Evolutionary conservation across 2,797 vertebrate species (phyloP), one percentile per base, ranked within the genome.

Genomic region (Chaunax sp.): DNA sequence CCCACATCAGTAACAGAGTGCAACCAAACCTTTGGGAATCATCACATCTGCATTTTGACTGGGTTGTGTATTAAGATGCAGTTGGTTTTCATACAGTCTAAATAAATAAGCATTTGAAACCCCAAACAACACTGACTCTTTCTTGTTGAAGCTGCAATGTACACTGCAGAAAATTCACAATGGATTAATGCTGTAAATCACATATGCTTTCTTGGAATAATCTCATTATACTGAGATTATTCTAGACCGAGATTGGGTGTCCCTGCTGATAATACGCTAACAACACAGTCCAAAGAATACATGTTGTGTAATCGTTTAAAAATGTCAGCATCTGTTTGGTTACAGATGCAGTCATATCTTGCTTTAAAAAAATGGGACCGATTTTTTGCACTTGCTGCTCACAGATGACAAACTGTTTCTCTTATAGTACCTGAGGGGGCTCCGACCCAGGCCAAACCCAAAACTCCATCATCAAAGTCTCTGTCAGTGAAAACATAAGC

Each of bases 401-500:
- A 51, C 16, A 15, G 11, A 41, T n/a, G 28, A 62, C 6, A 35
- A 11, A 13, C 0, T 16, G 1, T 57, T 25, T 33, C 55, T 14
- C 3, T 5, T 5, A 5, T 37, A 50, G 77, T 95, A 99, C 97
- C 98, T 95, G 97, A 96, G 26, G 98, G 97, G 15, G 98, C 97
- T 87, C 97, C 98, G 64, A 99, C 98, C 98, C 98, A 99, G 46
- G 98, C 98, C 85, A 99, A 88, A 62, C 97, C 98, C 83, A 99
- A 89, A 51, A 99, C 97, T 1, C 98, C 98, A 46, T 99, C 98
- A 65, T 99, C 98, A 89, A 99, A 99, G 87, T 99, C 98, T 75
- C 97, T 89, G 91, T 99, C 98, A 0, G 98, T 99, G 88, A 99
- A 99, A 67, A 99, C 97, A 61, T 99, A 99, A 68, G 98, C 97